Percentiles rank a stretch among this genome's conserved stretches.
Evolutionary conservation across 2,797 vertebrate genomes (phyloP).

Genomic region (Rhinella marina): DNA sequence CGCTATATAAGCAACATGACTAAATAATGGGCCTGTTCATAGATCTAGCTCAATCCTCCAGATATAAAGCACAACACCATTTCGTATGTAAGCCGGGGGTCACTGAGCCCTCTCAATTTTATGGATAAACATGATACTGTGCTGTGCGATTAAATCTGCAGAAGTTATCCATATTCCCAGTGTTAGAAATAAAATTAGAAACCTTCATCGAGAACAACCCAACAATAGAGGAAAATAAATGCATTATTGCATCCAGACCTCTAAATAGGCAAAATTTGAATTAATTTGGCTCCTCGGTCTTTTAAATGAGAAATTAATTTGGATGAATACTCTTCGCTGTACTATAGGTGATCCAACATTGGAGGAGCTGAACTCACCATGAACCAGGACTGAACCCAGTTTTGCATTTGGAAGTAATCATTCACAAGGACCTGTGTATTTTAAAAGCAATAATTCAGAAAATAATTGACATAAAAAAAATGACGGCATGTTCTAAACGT

Average conservation of each 20-base stretch:
- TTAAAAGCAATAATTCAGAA: constrained; percentile 38
- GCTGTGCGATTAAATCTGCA: neutral
- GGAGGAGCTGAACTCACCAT: constrained; percentile 11
- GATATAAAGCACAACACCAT: neutral
- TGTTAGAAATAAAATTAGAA: constrained; percentile 43
- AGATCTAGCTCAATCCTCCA: neutral
- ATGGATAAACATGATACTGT: constrained; percentile 36
- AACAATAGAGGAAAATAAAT: constrained; percentile 5
- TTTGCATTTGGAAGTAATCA: constrained; percentile 39
- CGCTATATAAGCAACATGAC: neutral
- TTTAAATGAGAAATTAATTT: constrained; percentile 19
- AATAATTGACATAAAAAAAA: constrained; percentile 28
- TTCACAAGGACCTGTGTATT: neutral
- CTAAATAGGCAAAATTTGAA: neutral
- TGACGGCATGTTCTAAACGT: neutral
- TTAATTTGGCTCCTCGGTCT: neutral
- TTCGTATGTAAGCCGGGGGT: neutral
- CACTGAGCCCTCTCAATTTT: neutral
- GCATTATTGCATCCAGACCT: neutral
- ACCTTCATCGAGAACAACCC: neutral
- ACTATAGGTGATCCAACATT: constrained; percentile 27
- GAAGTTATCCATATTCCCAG: constrained; percentile 23
- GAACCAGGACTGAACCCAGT: constrained; percentile 20
- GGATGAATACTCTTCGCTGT: constrained; percentile 22
- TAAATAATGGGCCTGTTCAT: neutral